Conservation (phyloP, 1,140 invertebrate genomes). For the Pseudomyrmex cubaensis region DNA sequence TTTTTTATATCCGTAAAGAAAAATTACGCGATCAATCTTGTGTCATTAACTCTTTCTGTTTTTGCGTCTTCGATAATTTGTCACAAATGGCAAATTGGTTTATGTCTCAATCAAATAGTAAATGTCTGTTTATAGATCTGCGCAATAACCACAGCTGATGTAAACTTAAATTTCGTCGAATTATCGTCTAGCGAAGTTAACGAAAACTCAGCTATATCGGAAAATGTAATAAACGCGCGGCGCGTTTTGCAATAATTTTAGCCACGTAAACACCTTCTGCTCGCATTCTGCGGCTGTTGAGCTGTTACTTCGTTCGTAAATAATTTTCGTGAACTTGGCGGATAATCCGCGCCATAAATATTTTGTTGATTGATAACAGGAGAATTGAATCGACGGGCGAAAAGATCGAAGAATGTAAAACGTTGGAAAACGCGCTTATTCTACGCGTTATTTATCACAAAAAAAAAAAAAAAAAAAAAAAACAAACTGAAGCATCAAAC, state of each 20-base stretch:
- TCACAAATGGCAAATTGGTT: too few relatives aligned
- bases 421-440: background rate
- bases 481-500: constrained; percentile 21
- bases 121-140: background rate
- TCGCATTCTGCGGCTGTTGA: background rate
- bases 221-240: background rate
- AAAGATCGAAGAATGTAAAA: background rate
- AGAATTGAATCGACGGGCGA: constrained; percentile 11
- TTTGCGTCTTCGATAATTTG: too few relatives aligned
- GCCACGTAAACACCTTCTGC: background rate
- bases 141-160: constrained; percentile 1
- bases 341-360: background rate
- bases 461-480: background rate
- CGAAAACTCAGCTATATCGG: background rate
- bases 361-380: constrained; percentile 28
- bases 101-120: background rate
- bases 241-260: background rate
- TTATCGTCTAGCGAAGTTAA: background rate
- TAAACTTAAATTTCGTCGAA: background rate
- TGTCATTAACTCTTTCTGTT: too few relatives aligned
- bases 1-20: background rate
- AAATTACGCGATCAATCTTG: background rate
- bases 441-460: background rate
- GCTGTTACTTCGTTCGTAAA: background rate
- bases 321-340: background rate